Evolutionary conservation across 2,888 invertebrate genomes (phyloP), one percentile per base, ranked within the genome.

Genomic region (Erebia ligea): DNA sequence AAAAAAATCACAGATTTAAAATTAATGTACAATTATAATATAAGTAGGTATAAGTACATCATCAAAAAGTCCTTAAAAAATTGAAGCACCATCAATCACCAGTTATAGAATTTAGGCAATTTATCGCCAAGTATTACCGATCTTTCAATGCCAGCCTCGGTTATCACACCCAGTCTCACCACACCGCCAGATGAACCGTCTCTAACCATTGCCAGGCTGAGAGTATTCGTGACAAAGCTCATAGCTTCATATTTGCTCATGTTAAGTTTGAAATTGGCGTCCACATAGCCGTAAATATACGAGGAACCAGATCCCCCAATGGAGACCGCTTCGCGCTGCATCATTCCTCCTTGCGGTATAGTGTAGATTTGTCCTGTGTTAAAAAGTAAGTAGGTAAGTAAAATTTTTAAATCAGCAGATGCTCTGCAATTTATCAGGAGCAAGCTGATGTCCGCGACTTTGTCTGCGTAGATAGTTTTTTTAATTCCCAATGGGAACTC

Each of bases 111-210:
- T 82, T 95, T 95, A 1, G 97, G 97, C 71, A 97, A 86, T 73
- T 97, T 92, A 79, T 96, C 94, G 54, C 96, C 96, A 25, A 95
- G 87, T 73, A 97, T 86, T 1, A 96, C 95, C 69, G 94, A 93
- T 72, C 97, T 95, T 80, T 98, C 97, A 4, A 98, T 96, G 63
- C 98, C 98, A 59, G 96, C 95, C 77, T 97, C 95, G 0, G 97
- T 97, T 75, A 99, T 98, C 67, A 97, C 95, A 42, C 98, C 99
- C 66, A 98, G 92, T 68, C 99, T 95, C 45, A 98, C 96, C 6
- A 98, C 97, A 75, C 99, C 99, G 72, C 99, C 99, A 50, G 98
- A 99, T 70, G 98, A 98, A 45, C 99, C 99, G 88, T 99, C 99
- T 71, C 99, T 95, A 69, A 95, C 94, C 92, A 99, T 98, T 6